These are phyloP conservation scores for Teleopsis dalmanni DNA, from an alignment of 1,140 invertebrate species.

Conservation along the genomic window DNA sequence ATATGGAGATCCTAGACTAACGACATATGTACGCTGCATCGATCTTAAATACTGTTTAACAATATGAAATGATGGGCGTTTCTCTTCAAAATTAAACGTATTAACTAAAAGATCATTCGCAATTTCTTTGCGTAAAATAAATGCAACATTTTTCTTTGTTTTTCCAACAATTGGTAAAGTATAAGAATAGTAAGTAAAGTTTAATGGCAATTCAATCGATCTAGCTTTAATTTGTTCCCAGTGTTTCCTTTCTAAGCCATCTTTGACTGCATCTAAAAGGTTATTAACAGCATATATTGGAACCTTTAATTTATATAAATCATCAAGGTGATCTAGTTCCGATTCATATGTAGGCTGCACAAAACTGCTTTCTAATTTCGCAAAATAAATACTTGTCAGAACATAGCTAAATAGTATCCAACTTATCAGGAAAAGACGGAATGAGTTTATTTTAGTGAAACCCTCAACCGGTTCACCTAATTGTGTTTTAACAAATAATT, in stretches of 20 bases:
- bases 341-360: slow-evolving; percentile 27
- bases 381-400: slow-evolving; percentile 34
- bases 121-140: slow-evolving; percentile 26
- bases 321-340: slow-evolving; percentile 24
- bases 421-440: slow-evolving; percentile 25
- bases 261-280: slow-evolving; percentile 21
- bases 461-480: slow-evolving; percentile 26
- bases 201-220: slow-evolving; percentile 8
- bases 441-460: slow-evolving; percentile 23
- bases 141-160: slow-evolving; percentile 16
- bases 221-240: slow-evolving; percentile 14
- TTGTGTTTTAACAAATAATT: slow-evolving; percentile 29
- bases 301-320: slow-evolving; percentile 11
- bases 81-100: slow-evolving; percentile 22
- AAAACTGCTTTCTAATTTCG: slow-evolving; percentile 34
- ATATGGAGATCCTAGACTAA: slow-evolving; percentile 31
- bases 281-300: slow-evolving; percentile 24
- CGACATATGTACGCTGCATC: slow-evolving; percentile 29
- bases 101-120: slow-evolving; percentile 28
- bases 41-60: slow-evolving; percentile 33
- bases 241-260: slow-evolving; percentile 16
- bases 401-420: slow-evolving; percentile 39
- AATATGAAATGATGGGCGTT: slow-evolving; percentile 30
- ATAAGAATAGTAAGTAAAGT: slow-evolving; percentile 14
- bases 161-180: slow-evolving; percentile 8